These are phyloP conservation scores for Mimumesa dahlbomi DNA, from an alignment of 2,888 invertebrate species.

Conservation along the genomic window DNA sequence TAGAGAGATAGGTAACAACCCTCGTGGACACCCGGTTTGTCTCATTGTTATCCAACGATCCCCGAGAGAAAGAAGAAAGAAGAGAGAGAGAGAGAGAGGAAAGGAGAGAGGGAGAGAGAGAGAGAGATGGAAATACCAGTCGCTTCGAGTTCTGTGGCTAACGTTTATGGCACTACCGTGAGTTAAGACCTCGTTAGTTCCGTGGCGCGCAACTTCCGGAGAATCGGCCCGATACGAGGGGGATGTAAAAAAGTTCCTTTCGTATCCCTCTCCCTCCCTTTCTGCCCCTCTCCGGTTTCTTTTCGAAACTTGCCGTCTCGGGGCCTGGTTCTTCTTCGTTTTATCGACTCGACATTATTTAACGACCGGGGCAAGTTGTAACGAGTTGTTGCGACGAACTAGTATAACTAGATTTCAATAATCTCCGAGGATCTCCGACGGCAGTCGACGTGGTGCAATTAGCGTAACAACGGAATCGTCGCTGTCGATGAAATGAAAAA, in stretches of 20 bases:
- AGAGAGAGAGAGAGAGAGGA: constrained; percentile 51
- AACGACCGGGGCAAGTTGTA: constrained; percentile 24
- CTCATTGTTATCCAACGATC: constrained; percentile 76
- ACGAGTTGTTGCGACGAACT: constrained; percentile 28
- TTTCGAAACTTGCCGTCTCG: not conserved
- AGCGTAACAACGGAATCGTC: constrained; percentile 12
- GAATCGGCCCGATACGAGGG: constrained; percentile 28
- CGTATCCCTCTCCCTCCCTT: not conserved
- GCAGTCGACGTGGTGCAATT: constrained; percentile 19
- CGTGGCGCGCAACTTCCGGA: constrained; percentile 31
- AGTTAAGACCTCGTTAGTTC: constrained; percentile 76
- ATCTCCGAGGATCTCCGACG: constrained; percentile 5
- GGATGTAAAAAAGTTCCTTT: constrained; percentile 10
- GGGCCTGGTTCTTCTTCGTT: not conserved
- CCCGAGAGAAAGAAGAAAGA: constrained; percentile 54
- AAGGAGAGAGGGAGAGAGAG: constrained; percentile 39
- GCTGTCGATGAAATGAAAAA: not conserved
- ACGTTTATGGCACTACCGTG: constrained; percentile 76
- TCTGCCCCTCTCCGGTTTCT: not conserved
- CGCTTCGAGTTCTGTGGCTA: constrained; percentile 70
- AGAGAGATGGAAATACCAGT: constrained; percentile 56
- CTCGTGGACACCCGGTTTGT: constrained; percentile 64
- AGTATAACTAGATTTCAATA: constrained; percentile 25
- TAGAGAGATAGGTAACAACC: not conserved
- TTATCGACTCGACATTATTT: constrained; percentile 24